Evolutionary conservation across 2,113 vertebrate species (phyloP), one percentile per base, ranked within the genome.

Genomic region (Amblyornis subalaris): DNA sequence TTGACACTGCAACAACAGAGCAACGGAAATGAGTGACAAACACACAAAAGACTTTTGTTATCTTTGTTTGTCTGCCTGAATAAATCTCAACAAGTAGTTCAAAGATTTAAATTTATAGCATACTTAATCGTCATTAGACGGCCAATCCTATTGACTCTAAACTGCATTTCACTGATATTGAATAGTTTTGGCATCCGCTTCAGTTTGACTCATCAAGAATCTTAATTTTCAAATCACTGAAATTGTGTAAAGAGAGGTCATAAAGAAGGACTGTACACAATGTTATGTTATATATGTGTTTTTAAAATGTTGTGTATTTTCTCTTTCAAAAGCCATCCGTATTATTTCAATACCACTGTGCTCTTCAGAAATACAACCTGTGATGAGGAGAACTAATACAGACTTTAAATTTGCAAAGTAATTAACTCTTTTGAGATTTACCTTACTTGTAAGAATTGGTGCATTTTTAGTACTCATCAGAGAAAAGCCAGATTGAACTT

Each of bases 51-150:
- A 97, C 98, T 98, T 98, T 98, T 98, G 98, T 98, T 98, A 98
- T 98, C 98, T 98, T 98, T 98, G 97, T 98, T 98, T 98, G 98
- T 98, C 98, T 98, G 98, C 98, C 97, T 98, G 98, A 98, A 98
- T 98, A 98, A 98, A 98, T 97, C 98, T 98, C 97, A 98, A 98
- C 98, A 98, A 98, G 98, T 97, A 98, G 97, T 98, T 97, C 97
- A 97, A 98, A 98, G 98, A 98, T 98, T 98, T 98, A 98, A 98
- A 98, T 98, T 98, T 98, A 98, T 98, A 98, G 97, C 97, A 97
- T 97, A 98, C 97, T 98, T 98, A 98, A 98, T 98, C 84, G 78
- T 97, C 97, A 98, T 97, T 98, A 98, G 97, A 97, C 81, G 98
- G 97, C 96, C 97, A 97, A 97, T 97, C 95, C 96, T 97, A 89